Conservation (phyloP, 2,888 invertebrate genomes). For the Agrotis segetum region DNA sequence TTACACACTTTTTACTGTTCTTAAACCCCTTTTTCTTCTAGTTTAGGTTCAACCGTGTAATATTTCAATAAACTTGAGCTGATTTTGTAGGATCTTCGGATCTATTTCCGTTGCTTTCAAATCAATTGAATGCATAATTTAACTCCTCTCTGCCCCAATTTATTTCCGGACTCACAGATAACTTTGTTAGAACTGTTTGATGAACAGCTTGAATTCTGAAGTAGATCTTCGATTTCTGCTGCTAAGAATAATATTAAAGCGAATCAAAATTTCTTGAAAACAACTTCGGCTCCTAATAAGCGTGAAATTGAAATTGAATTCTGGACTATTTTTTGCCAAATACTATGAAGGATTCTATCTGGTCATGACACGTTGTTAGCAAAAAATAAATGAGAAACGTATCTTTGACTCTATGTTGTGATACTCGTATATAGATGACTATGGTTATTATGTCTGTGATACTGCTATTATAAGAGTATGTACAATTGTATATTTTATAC, state of each 20-base stretch:
- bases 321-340: conserved; percentile 6
- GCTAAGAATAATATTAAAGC: background rate
- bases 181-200: conserved; percentile 16
- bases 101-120: background rate
- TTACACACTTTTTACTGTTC: background rate
- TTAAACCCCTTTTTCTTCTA: background rate
- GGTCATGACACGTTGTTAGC: conserved; percentile 37
- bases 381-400: conserved; percentile 51
- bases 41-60: background rate
- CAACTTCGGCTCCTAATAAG: conserved; percentile 14
- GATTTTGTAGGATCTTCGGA: background rate
- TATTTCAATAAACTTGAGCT: too few relatives aligned
- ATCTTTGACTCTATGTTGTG: background rate
- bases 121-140: conserved; percentile 11
- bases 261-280: conserved; percentile 16
- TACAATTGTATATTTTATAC: background rate
- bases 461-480: background rate
- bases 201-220: conserved; percentile 1
- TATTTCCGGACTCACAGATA: conserved; percentile 10
- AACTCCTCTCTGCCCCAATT: conserved; percentile 11
- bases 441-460: conserved; percentile 7
- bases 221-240: background rate
- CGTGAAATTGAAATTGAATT: conserved; percentile 39
- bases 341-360: conserved; percentile 18
- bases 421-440: background rate